Evolutionary conservation across 1,140 invertebrate species (phyloP).

Genomic region (Aradophagus sp.): DNA sequence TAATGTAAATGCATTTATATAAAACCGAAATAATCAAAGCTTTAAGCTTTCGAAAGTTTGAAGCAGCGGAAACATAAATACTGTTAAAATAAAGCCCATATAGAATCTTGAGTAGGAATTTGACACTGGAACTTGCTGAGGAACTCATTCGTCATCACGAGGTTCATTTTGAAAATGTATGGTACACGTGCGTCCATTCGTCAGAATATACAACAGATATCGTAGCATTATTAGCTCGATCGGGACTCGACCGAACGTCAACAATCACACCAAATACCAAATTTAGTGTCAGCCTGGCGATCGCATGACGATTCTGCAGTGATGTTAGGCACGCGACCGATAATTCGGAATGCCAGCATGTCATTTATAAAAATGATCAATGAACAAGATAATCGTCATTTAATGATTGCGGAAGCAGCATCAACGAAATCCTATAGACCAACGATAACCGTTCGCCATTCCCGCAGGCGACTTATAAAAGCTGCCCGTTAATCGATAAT

Average conservation of each 20-base stretch:
- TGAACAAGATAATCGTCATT: slow-evolving; percentile 46
- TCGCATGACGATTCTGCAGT: slow-evolving; percentile 40
- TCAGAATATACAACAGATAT: slow-evolving; percentile 41
- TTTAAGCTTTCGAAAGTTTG: too few species aligned
- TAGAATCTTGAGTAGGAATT: too few species aligned
- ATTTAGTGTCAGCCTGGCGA: slow-evolving; percentile 39
- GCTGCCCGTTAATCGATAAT: slow-evolving; percentile 45
- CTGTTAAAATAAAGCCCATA: too few species aligned
- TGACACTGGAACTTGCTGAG: too few species aligned
- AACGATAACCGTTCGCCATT: slow-evolving; percentile 51
- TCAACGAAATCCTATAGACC: slow-evolving; percentile 45
- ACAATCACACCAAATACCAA: slow-evolving; percentile 55
- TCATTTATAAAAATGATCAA: too few species aligned
- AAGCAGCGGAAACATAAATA: too few species aligned
- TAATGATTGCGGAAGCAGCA: slow-evolving; percentile 45
- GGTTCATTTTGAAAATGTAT: slow-evolving; percentile 4
- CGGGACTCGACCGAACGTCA: slow-evolving; percentile 31
- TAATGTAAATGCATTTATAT: too few species aligned
- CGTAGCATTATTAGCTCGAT: slow-evolving; percentile 28
- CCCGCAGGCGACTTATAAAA: slow-evolving; percentile 48
- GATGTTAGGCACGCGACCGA: slow-evolving; percentile 37
- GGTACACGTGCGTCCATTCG: slow-evolving; percentile 33
- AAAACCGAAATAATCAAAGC: too few species aligned
- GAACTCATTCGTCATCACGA: too few species aligned
- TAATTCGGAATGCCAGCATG: slow-evolving; percentile 24